Percentiles rank a stretch among this genome's conserved stretches.
Conservation (phyloP, 2,113 vertebrate genomes). For the Siphamia tubifer region DNA sequence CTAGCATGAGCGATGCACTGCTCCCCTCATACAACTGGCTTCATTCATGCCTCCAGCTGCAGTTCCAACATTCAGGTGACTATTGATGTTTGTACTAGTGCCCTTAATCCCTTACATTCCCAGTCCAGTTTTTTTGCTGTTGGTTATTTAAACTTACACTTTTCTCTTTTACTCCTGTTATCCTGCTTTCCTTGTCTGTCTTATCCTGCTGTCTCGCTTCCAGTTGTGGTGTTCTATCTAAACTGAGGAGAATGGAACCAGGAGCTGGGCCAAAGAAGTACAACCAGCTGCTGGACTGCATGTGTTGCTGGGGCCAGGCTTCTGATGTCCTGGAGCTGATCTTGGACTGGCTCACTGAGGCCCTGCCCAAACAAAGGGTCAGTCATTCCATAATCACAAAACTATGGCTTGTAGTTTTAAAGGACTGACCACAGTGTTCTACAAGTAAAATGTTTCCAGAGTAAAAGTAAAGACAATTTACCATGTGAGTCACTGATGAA, state of each 20-base stretch:
- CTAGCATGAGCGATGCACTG: conserved; percentile 86
- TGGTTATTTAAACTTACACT: neutral
- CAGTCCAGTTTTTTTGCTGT: neutral
- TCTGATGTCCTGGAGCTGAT: conserved; percentile 84
- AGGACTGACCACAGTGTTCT: neutral
- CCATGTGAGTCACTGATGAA: too few species aligned
- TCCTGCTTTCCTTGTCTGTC: neutral
- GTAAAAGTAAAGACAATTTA: too few species aligned
- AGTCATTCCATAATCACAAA: neutral
- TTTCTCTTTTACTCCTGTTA: neutral
- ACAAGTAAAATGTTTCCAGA: too few species aligned
- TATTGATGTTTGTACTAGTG: neutral
- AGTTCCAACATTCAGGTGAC: conserved; percentile 90
- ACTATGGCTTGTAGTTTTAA: neutral
- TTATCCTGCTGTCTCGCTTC: neutral
- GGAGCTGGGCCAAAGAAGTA: conserved; percentile 76
- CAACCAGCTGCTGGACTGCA: conserved; percentile 85
- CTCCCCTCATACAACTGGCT: conserved; percentile 86
- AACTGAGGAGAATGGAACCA: conserved; percentile 79
- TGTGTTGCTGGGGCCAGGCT: conserved; percentile 91
- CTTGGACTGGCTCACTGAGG: conserved; percentile 85
- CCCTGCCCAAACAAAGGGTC: conserved; percentile 73
- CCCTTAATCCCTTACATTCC: neutral
- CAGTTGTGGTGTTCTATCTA: conserved; percentile 89
- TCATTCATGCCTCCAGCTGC: conserved; percentile 87